Evolutionary conservation across 2,113 vertebrate species (phyloP), one percentile per base, ranked within the genome.

Genomic region (Chloroceryle aenea): DNA sequence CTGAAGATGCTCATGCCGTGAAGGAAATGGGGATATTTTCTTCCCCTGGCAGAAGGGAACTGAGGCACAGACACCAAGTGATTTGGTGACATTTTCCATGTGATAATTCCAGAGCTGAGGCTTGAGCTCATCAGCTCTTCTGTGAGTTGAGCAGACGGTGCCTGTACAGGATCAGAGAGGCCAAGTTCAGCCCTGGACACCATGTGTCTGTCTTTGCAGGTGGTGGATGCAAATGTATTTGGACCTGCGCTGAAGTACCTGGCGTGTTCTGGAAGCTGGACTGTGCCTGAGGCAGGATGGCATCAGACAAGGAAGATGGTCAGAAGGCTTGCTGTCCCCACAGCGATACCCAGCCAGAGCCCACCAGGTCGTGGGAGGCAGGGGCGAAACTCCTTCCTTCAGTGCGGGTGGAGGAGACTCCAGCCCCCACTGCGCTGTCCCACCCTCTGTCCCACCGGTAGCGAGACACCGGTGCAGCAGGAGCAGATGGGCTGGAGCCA

Each of bases 341-440:
- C 18, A 7, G 40, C 3, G 0, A 4, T 8, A 53, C 30, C 68
- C 86, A 9, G 59, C 45, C 69, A 8, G 66, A 75, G 38, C 68
- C n/a, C 26, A 1, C 13, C 0, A 1, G 13, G 12, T 7, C 4
- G 1, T 3, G 4, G 8, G 36, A 1, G 12, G 6, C 34, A 8
- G 38, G 23, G 40, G 19, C 76, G 55, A 38, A 42, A 4, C 22
- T 45, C 43, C 9, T 18, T 42, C 42, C 32, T 18, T 5, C 26
- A 7, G 14, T 0, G 14, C 5, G 6, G n/a, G 1, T 2, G 18
- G 40, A 34, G 42, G 34, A 3, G 26, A 3, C 0, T 2, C 3
- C 58, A n/a, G 62, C 12, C 63, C 40, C 32, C 5, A 0, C 38
- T 17, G 2, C 0, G 4, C 55, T 20, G 1, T 2, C n/a, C 15